Conservation (phyloP, 1,140 invertebrate genomes). For the Anadara kagoshimensis region DNA sequence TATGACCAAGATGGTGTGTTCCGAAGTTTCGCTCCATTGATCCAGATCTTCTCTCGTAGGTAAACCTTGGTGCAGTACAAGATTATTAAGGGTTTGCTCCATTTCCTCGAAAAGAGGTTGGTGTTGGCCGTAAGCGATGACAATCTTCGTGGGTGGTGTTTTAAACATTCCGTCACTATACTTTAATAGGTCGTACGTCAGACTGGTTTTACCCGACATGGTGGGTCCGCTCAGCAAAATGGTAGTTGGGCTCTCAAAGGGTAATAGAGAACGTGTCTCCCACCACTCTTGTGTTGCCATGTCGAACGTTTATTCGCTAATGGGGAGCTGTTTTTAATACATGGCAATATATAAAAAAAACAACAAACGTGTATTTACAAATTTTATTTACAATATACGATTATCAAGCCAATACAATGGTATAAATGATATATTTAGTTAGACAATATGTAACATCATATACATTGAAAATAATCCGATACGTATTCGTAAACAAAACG, state of each 20-base stretch:
- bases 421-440: background rate
- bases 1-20: constrained; percentile 28
- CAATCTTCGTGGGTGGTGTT: constrained; percentile 11
- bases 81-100: background rate
- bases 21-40: constrained; percentile 2
- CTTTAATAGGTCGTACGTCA: too few relatives aligned
- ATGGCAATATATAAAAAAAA: background rate
- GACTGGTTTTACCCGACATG: background rate
- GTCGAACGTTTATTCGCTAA: too few relatives aligned
- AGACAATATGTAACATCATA: constrained; percentile 5
- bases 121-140: constrained; percentile 27
- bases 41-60: constrained; percentile 9
- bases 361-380: background rate
- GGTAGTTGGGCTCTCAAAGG: background rate
- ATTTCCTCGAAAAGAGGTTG: constrained; percentile 35
- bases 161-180: too few relatives aligned
- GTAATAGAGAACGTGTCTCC: background rate
- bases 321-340: background rate
- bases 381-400: background rate
- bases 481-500: background rate
- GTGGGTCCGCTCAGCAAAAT: background rate
- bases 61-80: constrained; percentile 20
- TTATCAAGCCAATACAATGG: too few relatives aligned
- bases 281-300: background rate
- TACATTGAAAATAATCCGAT: background rate